Evolutionary conservation across 2,888 invertebrate genomes (phyloP).

Genomic region (Meliscaeva auricollis): DNA sequence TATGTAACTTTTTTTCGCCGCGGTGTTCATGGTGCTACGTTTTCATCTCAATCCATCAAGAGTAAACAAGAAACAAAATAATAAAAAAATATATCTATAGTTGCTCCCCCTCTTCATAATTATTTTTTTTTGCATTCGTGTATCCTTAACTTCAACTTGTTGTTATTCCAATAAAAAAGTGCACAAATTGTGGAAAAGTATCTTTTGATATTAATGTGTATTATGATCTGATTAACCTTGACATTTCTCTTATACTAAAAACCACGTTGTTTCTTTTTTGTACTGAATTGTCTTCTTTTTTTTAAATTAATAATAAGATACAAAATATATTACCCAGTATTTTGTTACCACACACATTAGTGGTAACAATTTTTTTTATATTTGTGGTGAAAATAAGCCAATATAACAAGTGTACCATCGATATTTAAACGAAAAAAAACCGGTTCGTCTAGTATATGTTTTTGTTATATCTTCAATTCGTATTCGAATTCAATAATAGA

Average conservation of each 20-base stretch:
- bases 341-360: slow-evolving; percentile 21
- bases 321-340: slow-evolving; percentile 54
- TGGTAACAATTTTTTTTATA: background rate
- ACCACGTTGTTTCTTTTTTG: slow-evolving; percentile 50
- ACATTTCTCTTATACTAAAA: slow-evolving; percentile 32
- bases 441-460: slow-evolving; percentile 68
- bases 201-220: slow-evolving; percentile 28
- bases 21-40: slow-evolving; percentile 51
- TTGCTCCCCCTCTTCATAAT: background rate
- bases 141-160: background rate
- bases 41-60: slow-evolving; percentile 35
- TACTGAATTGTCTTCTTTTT: slow-evolving; percentile 29
- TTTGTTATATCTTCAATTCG: slow-evolving; percentile 55
- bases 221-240: slow-evolving; percentile 55
- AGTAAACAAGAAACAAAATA: slow-evolving; percentile 57
- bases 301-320: slow-evolving; percentile 52
- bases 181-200: slow-evolving; percentile 36
- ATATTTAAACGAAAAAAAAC: slow-evolving; percentile 34
- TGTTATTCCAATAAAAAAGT: background rate
- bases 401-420: slow-evolving; percentile 50
- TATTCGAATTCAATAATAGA: slow-evolving; percentile 64
- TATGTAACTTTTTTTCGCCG: slow-evolving; percentile 48
- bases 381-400: slow-evolving; percentile 20
- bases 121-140: slow-evolving; percentile 33
- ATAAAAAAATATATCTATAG: background rate